A percentile compares a stretch with the other conserved stretches of the same genome.
phyloP scores from a whole-genome alignment of 2,797 vertebrate genomes.

The Silurus aristotelis region DNA sequence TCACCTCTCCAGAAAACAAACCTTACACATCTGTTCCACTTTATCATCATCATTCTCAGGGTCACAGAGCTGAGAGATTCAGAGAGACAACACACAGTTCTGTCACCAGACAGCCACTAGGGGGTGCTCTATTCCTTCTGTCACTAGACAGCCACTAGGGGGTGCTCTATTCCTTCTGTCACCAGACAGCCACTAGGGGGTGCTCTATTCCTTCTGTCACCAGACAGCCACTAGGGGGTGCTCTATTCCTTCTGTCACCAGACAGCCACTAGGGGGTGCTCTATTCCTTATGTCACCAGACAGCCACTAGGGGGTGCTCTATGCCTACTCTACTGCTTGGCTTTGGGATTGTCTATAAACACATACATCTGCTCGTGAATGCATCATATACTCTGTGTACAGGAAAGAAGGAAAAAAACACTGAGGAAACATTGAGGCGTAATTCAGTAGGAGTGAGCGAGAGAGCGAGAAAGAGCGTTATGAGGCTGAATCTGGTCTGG shows the following conservation, averaged over 20 bases:
- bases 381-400: constrained; percentile 11
- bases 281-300: no score
- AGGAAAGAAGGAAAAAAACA: neutral
- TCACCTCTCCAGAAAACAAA: constrained; percentile 31
- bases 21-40: constrained; percentile 1
- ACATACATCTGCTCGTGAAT: neutral
- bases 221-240: no score
- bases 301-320: constrained; percentile 1
- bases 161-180: no score
- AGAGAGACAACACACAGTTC: constrained; percentile 33
- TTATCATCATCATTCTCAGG: constrained; percentile 42
- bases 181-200: no score
- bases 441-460: neutral
- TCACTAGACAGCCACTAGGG: no score
- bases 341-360: neutral
- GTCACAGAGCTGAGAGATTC: constrained; percentile 37
- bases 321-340: neutral
- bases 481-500: neutral
- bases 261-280: no score
- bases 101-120: neutral
- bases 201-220: no score
- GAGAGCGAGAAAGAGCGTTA: neutral
- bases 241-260: no score
- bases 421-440: neutral
- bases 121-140: no score